Conservation (phyloP, 1,140 invertebrate species). For the Drosophila simulans region DNA sequence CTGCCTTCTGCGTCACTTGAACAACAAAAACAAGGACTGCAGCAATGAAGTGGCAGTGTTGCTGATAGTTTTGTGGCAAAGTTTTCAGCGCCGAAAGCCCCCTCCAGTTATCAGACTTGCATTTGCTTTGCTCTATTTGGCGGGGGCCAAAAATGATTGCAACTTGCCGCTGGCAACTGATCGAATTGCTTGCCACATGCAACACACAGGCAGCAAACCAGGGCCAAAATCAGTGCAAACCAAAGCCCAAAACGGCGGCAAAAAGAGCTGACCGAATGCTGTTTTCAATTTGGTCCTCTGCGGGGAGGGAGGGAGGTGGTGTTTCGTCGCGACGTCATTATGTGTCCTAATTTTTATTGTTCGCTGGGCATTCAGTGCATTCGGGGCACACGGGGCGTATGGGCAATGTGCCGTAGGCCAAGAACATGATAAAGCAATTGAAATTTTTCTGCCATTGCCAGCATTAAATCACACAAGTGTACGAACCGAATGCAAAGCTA, state of each 20-base stretch:
- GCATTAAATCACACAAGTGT: conserved; percentile 43
- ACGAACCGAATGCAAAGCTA: conserved; percentile 30
- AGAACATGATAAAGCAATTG: conserved; percentile 32
- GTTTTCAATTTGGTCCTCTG: conserved; percentile 36
- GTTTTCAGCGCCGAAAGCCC: conserved; percentile 34
- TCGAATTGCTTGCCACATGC: conserved; percentile 71
- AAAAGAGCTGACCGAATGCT: conserved; percentile 12
- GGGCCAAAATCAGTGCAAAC: conserved; percentile 6
- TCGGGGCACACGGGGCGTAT: conserved; percentile 55
- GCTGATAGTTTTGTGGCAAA: conserved; percentile 62
- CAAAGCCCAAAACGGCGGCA: conserved; percentile 2
- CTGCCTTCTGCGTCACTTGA: conserved; percentile 26
- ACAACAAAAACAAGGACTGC: conserved; percentile 29
- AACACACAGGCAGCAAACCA: conserved; percentile 26
- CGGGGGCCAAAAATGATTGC: conserved; percentile 59
- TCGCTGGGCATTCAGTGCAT: conserved; percentile 8
- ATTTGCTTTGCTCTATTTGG: conserved; percentile 62
- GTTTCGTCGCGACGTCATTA: conserved; percentile 15
- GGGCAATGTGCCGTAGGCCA: conserved; percentile 25
- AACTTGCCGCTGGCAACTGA: conserved; percentile 52
- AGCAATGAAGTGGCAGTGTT: conserved; percentile 39
- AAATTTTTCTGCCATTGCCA: conserved; percentile 8
- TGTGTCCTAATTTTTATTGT: conserved; percentile 44
- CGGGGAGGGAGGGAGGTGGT: background rate
- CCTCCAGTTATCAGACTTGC: conserved; percentile 53